A percentile compares a stretch with the other conserved stretches of the same genome.
These are phyloP conservation scores for Thymallus thymallus DNA, from an alignment of 2,113 vertebrate genomes.

Conservation along the genomic window DNA sequence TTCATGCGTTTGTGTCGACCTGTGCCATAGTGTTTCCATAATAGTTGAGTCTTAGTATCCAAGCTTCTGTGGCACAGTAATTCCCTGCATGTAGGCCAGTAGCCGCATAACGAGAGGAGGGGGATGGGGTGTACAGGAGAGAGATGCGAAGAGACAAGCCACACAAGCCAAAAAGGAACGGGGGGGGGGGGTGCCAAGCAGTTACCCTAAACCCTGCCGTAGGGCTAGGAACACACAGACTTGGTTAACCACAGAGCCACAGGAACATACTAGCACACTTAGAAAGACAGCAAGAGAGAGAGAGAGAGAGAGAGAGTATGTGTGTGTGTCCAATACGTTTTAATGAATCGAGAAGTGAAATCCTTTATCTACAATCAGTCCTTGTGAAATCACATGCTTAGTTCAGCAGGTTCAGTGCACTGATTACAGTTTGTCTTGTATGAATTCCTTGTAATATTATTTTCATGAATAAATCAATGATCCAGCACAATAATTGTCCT, in stretches of 20 bases:
- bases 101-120: constrained; percentile 20
- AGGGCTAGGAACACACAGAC: constrained; percentile 52
- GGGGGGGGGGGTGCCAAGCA: constrained; percentile 36
- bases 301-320: background rate
- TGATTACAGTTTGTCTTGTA: too few species aligned
- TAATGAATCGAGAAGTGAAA: too few species aligned
- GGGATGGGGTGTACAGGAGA: constrained; percentile 34
- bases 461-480: too few species aligned
- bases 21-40: background rate
- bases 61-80: background rate
- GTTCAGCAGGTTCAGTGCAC: too few species aligned
- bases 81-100: constrained; percentile 15
- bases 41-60: constrained; percentile 25
- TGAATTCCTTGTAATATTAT: too few species aligned
- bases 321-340: background rate
- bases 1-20: constrained; percentile 2
- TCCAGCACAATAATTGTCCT: too few species aligned
- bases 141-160: constrained; percentile 71
- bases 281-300: background rate
- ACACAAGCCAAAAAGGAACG: constrained; percentile 65
- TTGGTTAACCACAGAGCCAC: constrained; percentile 47
- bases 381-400: too few species aligned
- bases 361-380: too few species aligned
- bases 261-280: constrained; percentile 34
- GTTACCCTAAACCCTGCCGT: constrained; percentile 69